phyloP scores from a whole-genome alignment of 2,888 invertebrate genomes.

The Orchestes rusci region DNA sequence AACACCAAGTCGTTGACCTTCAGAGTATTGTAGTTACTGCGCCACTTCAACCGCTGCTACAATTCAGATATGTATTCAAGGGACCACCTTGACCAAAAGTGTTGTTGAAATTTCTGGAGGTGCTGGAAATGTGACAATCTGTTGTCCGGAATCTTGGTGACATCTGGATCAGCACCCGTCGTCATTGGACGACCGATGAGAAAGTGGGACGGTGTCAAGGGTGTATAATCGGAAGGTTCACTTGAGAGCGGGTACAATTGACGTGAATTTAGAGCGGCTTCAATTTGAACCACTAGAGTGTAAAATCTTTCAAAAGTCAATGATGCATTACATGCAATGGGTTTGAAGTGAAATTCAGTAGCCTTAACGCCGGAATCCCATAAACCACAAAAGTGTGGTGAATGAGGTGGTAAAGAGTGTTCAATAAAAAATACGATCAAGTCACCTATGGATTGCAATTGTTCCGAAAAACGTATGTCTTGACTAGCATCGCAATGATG shows the following conservation, averaged over 20 bases:
- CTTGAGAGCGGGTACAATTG: background rate
- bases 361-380: background rate
- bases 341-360: background rate
- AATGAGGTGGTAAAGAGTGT: background rate
- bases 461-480: too few species aligned
- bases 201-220: background rate
- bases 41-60: background rate
- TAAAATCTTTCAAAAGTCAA: background rate
- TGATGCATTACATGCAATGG: background rate
- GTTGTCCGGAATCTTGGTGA: slow-evolving; percentile 1
- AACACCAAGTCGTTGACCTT: slow-evolving; percentile 7
- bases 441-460: too few species aligned
- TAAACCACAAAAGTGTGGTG: background rate
- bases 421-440: too few species aligned
- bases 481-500: too few species aligned
- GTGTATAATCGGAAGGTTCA: background rate
- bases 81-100: slow-evolving; percentile 13
- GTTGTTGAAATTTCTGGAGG: slow-evolving; percentile 13
- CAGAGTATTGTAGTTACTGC: background rate
- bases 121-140: slow-evolving; percentile 10
- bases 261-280: background rate
- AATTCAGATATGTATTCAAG: slow-evolving; percentile 8
- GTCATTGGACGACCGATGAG: background rate
- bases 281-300: background rate
- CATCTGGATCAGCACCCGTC: background rate